Base-by-base conservation (phyloP, 2,888 invertebrate species). In the Aphidoletes aphidimyza region DNA sequence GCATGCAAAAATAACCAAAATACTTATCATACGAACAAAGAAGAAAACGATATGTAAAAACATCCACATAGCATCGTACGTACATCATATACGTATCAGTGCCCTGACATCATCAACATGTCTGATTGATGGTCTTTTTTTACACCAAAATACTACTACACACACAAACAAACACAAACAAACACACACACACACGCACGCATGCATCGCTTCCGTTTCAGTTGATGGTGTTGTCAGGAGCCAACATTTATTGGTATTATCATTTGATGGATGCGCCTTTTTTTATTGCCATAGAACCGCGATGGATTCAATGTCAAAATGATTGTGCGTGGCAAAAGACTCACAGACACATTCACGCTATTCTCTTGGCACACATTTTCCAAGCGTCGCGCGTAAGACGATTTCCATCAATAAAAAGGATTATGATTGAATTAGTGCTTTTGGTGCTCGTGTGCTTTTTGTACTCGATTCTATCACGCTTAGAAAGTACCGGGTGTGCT, bases 161-260 rank as follows among this genome's bases (percentile, higher is more conserved):
- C 54, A 22, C n/a, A 54, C 22, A 6, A 1, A 54, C 22, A 54
- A 5, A 54, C 22, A 54, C 54, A 22, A n/a, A 54, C 54, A 22
- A 9, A 17, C 47, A 47, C 47, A 17, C 2, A 47, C 22, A 39
- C 39, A 39, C 6, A 39, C 39, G 17, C 8, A 69, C 30, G 34
- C 3, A 11, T 9, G 9, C 69, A 69, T 69, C 69, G 17, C 69
- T 30, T 1, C 22, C 9, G 54, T n/a, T 54, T 54, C 3, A 5
- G 54, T 54, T 30, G 30, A 69, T 69, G 69, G 30, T 69, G 34
- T 69, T 69, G 69, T 69, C 69, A 69, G 69, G 30, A 69, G 69
- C 30, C 11, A 69, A 69, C 69, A 69, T 69, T 6, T 69, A 69
- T 69, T 69, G 17, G 26, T 69, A 30, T 69, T 69, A 69, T 34